Conservation (phyloP, 2,797 vertebrate genomes). For the Triplophysa bombifrons region DNA sequence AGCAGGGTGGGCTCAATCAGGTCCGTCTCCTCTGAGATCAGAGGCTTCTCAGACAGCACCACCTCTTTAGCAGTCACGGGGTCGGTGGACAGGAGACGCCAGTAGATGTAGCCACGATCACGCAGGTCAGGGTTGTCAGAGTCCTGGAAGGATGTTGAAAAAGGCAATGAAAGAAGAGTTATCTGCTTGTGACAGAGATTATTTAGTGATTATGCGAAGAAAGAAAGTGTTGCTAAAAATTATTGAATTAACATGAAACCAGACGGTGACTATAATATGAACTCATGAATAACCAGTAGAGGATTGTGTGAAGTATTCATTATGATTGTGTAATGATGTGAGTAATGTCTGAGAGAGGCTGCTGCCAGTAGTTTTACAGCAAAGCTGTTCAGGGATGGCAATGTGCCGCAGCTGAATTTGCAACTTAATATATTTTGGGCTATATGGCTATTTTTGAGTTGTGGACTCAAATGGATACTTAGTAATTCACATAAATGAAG, state of each 20-base stretch:
- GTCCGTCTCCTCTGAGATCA: slow-evolving; percentile 97
- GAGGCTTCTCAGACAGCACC: slow-evolving; percentile 93
- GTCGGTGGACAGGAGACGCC: slow-evolving; percentile 96
- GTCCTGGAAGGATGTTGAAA: slow-evolving; percentile 76
- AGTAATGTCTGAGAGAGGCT: neutral
- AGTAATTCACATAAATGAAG: too few relatives aligned
- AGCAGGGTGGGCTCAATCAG: slow-evolving; percentile 94
- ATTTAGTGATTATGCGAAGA: neutral
- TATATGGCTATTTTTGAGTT: too few relatives aligned
- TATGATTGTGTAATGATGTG: neutral
- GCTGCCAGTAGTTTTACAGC: neutral
- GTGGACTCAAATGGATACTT: too few relatives aligned
- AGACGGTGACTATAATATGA: neutral
- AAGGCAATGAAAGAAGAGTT: too few relatives aligned
- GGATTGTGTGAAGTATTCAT: neutral
- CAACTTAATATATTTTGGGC: neutral
- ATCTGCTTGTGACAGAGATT: neutral
- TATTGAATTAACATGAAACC: neutral
- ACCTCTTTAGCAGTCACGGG: slow-evolving; percentile 98
- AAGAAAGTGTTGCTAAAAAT: neutral
- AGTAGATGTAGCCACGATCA: slow-evolving; percentile 97
- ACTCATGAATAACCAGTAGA: neutral
- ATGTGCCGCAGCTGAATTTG: neutral
- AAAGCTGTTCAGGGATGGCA: neutral
- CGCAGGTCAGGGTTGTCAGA: slow-evolving; percentile 98